These are phyloP conservation scores for Aegotheles bennettii DNA, from an alignment of 2,113 vertebrate species.

Conservation along the genomic window DNA sequence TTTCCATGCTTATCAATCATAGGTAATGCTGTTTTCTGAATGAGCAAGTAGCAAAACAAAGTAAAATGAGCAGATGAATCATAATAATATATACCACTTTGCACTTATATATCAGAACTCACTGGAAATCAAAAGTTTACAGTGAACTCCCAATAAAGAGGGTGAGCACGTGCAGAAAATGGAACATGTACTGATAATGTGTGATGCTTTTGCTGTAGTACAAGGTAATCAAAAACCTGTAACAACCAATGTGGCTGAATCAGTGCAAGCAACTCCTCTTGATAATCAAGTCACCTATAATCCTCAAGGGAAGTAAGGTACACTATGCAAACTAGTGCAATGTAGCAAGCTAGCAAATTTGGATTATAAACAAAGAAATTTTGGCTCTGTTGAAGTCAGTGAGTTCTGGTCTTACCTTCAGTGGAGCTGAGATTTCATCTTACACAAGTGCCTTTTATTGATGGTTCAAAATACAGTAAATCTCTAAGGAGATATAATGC, in stretches of 20 bases:
- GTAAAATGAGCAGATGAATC: neutral
- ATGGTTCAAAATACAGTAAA: neutral
- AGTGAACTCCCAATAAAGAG: neutral
- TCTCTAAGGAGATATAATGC: neutral
- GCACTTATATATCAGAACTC: neutral
- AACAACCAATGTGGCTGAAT: neutral
- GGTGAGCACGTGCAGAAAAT: neutral
- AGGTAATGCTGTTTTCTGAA: neutral
- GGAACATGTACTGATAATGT: neutral
- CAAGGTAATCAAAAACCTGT: neutral
- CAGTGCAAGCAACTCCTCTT: neutral
- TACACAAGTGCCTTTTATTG: neutral
- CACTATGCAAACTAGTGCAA: neutral
- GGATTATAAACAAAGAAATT: neutral
- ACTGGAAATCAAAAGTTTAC: neutral
- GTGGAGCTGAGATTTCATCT: neutral
- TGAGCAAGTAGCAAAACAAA: neutral
- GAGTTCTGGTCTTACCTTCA: neutral
- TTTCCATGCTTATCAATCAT: neutral
- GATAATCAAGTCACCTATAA: neutral
- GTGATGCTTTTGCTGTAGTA: neutral
- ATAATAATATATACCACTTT: neutral
- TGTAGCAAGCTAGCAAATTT: neutral
- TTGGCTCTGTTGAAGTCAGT: neutral
- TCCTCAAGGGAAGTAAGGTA: neutral